A percentile compares a stretch with the other conserved stretches of the same genome.
phyloP scores from a whole-genome alignment of 2,888 invertebrate species.

The Diaperis boleti region DNA sequence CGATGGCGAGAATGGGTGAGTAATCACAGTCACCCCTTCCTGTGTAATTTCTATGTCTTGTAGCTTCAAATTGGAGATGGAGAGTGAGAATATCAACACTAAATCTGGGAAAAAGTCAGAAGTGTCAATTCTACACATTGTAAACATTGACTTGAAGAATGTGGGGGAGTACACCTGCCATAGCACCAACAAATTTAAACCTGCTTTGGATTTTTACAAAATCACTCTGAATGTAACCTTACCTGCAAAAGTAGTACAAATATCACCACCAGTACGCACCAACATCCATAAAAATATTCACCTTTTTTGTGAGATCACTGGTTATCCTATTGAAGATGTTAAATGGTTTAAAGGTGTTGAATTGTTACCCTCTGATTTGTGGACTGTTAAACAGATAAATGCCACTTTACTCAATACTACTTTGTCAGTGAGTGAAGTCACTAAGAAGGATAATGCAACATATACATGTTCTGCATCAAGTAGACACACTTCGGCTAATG shows the following conservation, averaged over 20 bases:
- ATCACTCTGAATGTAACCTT: slow-evolving; percentile 65
- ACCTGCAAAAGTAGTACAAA: slow-evolving; percentile 67
- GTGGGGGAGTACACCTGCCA: slow-evolving; percentile 74
- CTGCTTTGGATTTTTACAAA: slow-evolving; percentile 58
- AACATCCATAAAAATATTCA: slow-evolving; percentile 69
- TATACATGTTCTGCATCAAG: slow-evolving; percentile 70
- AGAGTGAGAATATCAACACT: slow-evolving; percentile 64
- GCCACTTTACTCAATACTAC: slow-evolving; percentile 72
- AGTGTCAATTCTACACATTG: slow-evolving; percentile 69
- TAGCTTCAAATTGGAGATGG: slow-evolving; percentile 63
- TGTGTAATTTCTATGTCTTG: slow-evolving; percentile 16
- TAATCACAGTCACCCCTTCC: slow-evolving; percentile 3
- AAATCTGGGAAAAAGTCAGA: slow-evolving; percentile 64
- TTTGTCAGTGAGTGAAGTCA: slow-evolving; percentile 70
- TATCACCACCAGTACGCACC: slow-evolving; percentile 65
- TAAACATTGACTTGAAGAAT: slow-evolving; percentile 70
- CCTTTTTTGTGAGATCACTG: slow-evolving; percentile 71
- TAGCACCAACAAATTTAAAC: slow-evolving; percentile 54
- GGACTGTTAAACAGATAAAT: slow-evolving; percentile 65
- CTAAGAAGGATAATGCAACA: slow-evolving; percentile 80
- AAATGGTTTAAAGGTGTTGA: slow-evolving; percentile 73
- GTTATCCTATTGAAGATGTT: slow-evolving; percentile 71
- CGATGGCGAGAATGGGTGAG: slow-evolving; percentile 66
- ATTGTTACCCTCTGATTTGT: slow-evolving; percentile 59
- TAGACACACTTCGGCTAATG: slow-evolving; percentile 51